Conservation (phyloP, 53 echinoderm and acorn worm species). For the Holothuria scabra region DNA sequence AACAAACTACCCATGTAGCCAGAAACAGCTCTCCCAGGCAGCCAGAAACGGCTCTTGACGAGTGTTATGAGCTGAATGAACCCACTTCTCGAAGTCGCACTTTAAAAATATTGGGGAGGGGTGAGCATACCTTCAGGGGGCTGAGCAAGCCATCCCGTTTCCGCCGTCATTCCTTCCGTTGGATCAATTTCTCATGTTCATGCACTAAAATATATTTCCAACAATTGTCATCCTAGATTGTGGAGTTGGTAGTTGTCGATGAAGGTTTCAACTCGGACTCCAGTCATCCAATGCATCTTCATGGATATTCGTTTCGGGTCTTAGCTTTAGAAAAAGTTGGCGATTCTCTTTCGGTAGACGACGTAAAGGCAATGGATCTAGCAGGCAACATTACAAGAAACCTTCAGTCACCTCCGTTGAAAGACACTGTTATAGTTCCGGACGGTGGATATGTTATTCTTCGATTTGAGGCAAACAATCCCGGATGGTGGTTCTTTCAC, state of each 20-base stretch:
- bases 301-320: slow-evolving; percentile 81
- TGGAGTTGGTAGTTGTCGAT: slow-evolving; percentile 83
- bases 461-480: slow-evolving; percentile 75
- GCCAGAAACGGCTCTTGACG: no score
- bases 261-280: slow-evolving; percentile 72
- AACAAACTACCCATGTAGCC: no score
- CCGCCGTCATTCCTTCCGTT: no score
- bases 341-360: slow-evolving; percentile 54
- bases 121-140: no score
- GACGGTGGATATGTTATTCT: slow-evolving; percentile 65
- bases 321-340: slow-evolving; percentile 71
- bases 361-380: slow-evolving; percentile 74
- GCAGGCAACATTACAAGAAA: slow-evolving; percentile 70
- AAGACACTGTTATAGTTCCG: slow-evolving; percentile 71
- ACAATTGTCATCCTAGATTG: slow-evolving; percentile 44
- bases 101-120: no score
- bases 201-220: no score
- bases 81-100: no score
- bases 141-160: no score
- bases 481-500: slow-evolving; percentile 87
- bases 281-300: slow-evolving; percentile 90
- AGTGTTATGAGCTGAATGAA: no score
- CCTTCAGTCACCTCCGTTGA: slow-evolving; percentile 31
- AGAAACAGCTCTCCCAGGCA: no score
- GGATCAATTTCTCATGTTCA: no score